phyloP scores from a whole-genome alignment of 2,888 invertebrate genomes.

The Maniola hyperantus region DNA sequence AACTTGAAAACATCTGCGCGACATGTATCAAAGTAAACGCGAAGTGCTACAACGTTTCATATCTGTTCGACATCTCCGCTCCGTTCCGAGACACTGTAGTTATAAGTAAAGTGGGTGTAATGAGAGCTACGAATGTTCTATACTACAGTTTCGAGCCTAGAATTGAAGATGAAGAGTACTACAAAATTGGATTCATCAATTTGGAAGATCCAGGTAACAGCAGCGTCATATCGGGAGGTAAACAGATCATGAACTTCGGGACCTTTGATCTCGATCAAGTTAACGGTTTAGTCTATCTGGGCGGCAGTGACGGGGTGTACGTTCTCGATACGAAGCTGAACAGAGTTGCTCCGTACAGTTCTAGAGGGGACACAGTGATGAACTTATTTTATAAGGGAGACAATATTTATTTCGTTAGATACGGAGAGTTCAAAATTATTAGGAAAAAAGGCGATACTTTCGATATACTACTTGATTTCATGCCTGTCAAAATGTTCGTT shows the following conservation, averaged over 20 bases:
- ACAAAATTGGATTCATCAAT: slow-evolving; percentile 64
- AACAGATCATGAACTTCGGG: slow-evolving; percentile 60
- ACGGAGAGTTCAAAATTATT: slow-evolving; percentile 55
- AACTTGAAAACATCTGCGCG: slow-evolving; percentile 45
- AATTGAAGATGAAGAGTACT: slow-evolving; percentile 64
- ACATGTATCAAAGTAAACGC: slow-evolving; percentile 58
- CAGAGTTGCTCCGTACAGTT: slow-evolving; percentile 58
- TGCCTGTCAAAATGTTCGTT: slow-evolving; percentile 61
- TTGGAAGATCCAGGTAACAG: slow-evolving; percentile 49
- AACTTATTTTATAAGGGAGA: slow-evolving; percentile 62
- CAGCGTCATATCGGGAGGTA: slow-evolving; percentile 52
- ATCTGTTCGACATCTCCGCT: slow-evolving; percentile 60
- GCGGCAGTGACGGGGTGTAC: slow-evolving; percentile 67
- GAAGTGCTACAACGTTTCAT: slow-evolving; percentile 59
- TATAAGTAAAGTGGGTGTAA: slow-evolving; percentile 61
- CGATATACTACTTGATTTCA: slow-evolving; percentile 51
- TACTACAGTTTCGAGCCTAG: slow-evolving; percentile 68
- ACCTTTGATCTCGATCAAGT: slow-evolving; percentile 70
- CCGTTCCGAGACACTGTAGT: slow-evolving; percentile 62
- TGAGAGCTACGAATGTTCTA: slow-evolving; percentile 56
- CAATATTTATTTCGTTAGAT: slow-evolving; percentile 61
- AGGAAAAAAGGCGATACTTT: slow-evolving; percentile 64
- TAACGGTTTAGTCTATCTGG: slow-evolving; percentile 61
- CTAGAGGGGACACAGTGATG: slow-evolving; percentile 60
- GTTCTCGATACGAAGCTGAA: slow-evolving; percentile 51